Conservation (phyloP, 2,888 invertebrate species). For the Epinotia ramella region DNA sequence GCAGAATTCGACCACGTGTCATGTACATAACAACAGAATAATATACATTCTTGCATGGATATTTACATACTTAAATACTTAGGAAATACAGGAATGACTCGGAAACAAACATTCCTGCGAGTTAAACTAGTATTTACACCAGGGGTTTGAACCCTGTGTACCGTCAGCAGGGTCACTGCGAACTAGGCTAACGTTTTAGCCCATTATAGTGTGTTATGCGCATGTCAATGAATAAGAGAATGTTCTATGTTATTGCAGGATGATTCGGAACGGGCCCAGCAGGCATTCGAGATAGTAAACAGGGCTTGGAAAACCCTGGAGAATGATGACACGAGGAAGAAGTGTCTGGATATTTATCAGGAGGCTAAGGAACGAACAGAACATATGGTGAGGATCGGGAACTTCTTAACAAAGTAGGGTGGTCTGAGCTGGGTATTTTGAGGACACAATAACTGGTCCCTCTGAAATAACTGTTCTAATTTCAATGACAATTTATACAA, state of each 20-base stretch:
- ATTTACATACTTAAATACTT: no score
- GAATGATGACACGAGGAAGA: slow-evolving; percentile 96
- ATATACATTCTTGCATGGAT: no score
- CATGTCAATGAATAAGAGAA: background rate
- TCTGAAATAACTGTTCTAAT: background rate
- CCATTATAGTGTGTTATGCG: background rate
- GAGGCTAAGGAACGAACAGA: slow-evolving; percentile 98
- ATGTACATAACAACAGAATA: no score
- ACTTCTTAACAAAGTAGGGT: background rate
- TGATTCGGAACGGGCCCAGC: slow-evolving; percentile 97
- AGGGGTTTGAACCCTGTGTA: background rate
- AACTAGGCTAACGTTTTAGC: background rate
- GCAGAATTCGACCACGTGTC: no score
- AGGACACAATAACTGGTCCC: background rate
- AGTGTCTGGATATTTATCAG: slow-evolving; percentile 98
- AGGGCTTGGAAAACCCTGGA: slow-evolving; percentile 98
- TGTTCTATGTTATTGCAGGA: slow-evolving; percentile 86
- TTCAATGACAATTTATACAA: background rate
- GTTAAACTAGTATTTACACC: background rate
- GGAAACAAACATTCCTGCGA: background rate
- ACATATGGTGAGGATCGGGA: slow-evolving; percentile 88
- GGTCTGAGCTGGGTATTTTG: background rate
- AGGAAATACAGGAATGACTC: no score
- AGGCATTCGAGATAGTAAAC: slow-evolving; percentile 96
- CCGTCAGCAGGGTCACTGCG: background rate